Evolutionary conservation across 1,140 invertebrate genomes (phyloP), one percentile per base, ranked within the genome.

Genomic region (Idris sp.): DNA sequence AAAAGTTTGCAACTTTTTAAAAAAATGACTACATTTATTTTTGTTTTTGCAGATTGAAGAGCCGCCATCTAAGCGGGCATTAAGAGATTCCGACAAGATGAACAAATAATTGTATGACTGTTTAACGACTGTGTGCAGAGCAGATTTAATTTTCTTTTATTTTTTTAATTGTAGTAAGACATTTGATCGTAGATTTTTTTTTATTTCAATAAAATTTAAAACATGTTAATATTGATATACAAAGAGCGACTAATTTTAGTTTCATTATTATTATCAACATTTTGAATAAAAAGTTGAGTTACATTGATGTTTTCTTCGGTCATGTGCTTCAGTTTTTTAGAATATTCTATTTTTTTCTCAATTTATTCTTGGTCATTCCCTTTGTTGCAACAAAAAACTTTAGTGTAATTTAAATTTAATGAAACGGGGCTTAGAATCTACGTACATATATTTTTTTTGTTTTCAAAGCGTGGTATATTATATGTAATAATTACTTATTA

Each of bases 61-160:
- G 79, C 86, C 86, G 78, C 86, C 86, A 49, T 74, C 85, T 33
- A 88, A 88, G 64, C 85, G 84, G 80, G 80, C 83, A 82, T 83
- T 83, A 78, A 81, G 85, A 48, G 85, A 87, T 73, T 82, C 84
- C 9, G 85, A 87, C 56, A 86, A 87, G 79, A 80, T 83, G 73
- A 85, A 82, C 80, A 86, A 87, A 84, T 86, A 86, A 84, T 81
- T 58, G 53, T 79, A 72, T 80, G 81, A 80, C 68, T 76, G 75
- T 58, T 76, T 48, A 78, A 43, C 1, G 51, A 64, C 15, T 35
- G 44, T 41, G 1, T 49, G 33, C 9, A 2, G 18, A 56, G 11
- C 19, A 51, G 33, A 31, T 26, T 9, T 11, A 44, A 6, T 22
- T 49, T 35, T 51, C 36, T 69, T 53, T 69, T 69, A n/a, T n/a